These are phyloP conservation scores for Poecilia wingei DNA, from an alignment of 2,797 vertebrate species.

Conservation along the genomic window DNA sequence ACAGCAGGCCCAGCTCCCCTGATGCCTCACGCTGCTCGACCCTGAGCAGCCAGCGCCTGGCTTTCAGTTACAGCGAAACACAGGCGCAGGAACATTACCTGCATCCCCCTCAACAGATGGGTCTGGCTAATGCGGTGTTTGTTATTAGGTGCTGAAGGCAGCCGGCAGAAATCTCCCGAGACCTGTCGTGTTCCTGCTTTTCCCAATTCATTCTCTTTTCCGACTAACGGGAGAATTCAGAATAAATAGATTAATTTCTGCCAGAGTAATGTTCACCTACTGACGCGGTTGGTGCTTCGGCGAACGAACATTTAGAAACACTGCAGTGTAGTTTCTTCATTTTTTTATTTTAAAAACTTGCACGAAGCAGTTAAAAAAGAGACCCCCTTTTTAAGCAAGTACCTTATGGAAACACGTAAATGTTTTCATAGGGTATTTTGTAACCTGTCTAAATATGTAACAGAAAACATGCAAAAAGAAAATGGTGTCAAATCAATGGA, in stretches of 20 bases:
- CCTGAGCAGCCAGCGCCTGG: conserved; percentile 54
- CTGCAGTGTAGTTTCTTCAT: background rate
- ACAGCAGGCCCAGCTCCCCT: conserved; percentile 72
- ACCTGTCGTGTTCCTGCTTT: conserved; percentile 24
- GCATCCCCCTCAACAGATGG: conserved; percentile 50
- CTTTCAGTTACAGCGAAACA: conserved; percentile 56
- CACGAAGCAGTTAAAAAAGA: background rate
- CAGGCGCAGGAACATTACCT: conserved; percentile 45
- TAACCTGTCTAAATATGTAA: background rate
- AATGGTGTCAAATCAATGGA: background rate
- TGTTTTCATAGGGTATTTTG: background rate
- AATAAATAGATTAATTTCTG: background rate
- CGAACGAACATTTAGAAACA: background rate
- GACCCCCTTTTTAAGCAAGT: no score
- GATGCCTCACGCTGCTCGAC: conserved; percentile 62
- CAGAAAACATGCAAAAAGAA: background rate
- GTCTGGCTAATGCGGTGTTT: conserved; percentile 36
- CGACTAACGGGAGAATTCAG: conserved; percentile 1
- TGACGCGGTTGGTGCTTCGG: background rate
- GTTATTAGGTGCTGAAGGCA: conserved; percentile 42
- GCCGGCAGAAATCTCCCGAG: conserved; percentile 14
- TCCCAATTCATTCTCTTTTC: conserved; percentile 38
- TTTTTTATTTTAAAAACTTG: background rate
- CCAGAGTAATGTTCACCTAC: background rate
- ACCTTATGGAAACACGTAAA: background rate